These are phyloP conservation scores for Dipodomys ordii DNA, from an alignment of 2,113 vertebrate genomes.

Conservation along the genomic window DNA sequence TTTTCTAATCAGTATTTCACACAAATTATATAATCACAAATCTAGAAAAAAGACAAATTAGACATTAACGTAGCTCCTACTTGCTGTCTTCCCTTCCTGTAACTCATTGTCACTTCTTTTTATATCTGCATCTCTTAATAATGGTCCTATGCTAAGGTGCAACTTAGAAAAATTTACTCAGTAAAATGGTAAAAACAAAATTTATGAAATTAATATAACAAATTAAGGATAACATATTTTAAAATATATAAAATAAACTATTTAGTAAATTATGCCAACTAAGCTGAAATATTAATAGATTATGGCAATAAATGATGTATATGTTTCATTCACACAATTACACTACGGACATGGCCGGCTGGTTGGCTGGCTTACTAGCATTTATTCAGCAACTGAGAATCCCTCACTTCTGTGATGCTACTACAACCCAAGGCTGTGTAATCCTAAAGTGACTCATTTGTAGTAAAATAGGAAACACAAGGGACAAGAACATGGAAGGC, in stretches of 20 bases:
- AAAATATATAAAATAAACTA: background rate
- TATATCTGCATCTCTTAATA: background rate
- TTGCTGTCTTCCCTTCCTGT: background rate
- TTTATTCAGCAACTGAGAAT: background rate
- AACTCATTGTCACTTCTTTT: background rate
- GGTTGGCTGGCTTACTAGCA: background rate
- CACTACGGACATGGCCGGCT: background rate
- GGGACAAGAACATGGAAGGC: background rate
- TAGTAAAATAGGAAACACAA: background rate
- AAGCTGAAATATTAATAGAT: background rate
- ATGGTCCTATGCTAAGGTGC: background rate
- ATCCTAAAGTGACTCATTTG: background rate
- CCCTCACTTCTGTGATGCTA: background rate
- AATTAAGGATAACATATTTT: background rate
- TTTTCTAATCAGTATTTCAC: background rate
- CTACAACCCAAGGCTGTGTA: fast-evolving
- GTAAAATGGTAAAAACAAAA: background rate
- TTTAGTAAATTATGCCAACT: background rate
- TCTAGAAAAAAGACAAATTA: background rate
- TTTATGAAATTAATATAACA: background rate
- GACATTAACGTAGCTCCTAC: background rate
- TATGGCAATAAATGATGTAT: background rate
- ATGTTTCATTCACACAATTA: background rate
- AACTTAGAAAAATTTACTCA: slow-evolving; percentile 30
- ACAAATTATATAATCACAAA: too few species aligned